A percentile compares a stretch with the other conserved stretches of the same genome.
Evolutionary conservation across 2,113 vertebrate species (phyloP).

Genomic region (Poeciliopsis retropinna): DNA sequence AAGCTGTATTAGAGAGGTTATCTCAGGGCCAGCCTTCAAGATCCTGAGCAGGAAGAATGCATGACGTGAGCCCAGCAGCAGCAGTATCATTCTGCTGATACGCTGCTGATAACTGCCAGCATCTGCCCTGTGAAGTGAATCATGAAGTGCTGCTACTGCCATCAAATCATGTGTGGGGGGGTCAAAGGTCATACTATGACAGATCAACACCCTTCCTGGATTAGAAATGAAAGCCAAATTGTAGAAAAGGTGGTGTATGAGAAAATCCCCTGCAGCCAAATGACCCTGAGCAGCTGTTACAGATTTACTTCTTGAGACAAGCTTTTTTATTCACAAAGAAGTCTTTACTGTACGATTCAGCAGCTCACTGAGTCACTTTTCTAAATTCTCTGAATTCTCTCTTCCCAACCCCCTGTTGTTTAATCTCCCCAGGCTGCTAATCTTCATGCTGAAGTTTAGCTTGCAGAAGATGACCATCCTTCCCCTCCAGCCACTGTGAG

Average conservation of each 20-base stretch:
- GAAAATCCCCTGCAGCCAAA: constrained; percentile 17
- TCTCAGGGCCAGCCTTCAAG: constrained; percentile 32
- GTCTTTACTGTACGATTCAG: constrained; percentile 21
- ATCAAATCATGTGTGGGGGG: constrained; percentile 11
- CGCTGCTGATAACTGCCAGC: constrained; percentile 34
- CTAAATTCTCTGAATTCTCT: constrained; percentile 5
- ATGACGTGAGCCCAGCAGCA: constrained; percentile 30
- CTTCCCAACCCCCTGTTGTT: constrained; percentile 22
- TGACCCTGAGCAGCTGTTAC: constrained; percentile 36
- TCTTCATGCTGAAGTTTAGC: background rate
- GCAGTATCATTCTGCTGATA: constrained; percentile 46
- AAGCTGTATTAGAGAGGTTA: constrained; percentile 38
- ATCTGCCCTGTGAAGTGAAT: constrained; percentile 14
- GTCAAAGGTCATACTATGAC: constrained; percentile 31
- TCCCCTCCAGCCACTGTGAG: background rate
- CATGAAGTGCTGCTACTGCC: constrained; percentile 6
- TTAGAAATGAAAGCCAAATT: constrained; percentile 19
- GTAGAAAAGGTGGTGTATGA: background rate
- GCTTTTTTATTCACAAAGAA: constrained; percentile 17
- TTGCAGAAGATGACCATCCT: constrained; percentile 2
- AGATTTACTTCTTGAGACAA: constrained; percentile 28
- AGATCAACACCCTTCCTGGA: constrained; percentile 31
- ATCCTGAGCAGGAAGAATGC: constrained; percentile 51
- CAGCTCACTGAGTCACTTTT: background rate
- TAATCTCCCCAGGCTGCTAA: constrained; percentile 19